phyloP scores from a whole-genome alignment of 2,113 vertebrate species.

The Rhabdomys dilectus region DNA sequence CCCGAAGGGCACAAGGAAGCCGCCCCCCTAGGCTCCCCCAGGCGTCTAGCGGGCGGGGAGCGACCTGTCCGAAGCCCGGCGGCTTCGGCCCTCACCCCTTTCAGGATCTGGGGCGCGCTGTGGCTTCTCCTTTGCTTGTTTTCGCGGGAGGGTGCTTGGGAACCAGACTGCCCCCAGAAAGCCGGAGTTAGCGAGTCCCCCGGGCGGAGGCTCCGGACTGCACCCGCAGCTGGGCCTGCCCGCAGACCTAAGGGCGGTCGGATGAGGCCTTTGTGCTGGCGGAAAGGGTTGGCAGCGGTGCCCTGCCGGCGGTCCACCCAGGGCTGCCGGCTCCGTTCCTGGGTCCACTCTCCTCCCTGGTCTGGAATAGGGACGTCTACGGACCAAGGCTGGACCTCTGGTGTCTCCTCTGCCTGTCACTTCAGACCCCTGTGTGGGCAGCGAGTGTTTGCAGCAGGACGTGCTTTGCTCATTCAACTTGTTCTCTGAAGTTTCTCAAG shows the following conservation, averaged over 20 bases:
- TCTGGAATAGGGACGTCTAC: neutral
- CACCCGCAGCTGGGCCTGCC: neutral
- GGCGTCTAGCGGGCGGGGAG: slow-evolving; percentile 30
- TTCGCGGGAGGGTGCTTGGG: neutral
- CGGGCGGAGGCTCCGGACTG: neutral
- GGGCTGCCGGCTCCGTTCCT: neutral
- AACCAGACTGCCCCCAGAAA: neutral
- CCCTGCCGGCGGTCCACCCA: neutral
- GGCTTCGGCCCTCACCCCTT: neutral
- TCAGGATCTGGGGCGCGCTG: neutral
- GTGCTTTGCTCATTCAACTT: neutral
- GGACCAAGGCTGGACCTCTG: neutral
- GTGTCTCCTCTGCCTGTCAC: neutral
- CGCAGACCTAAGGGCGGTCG: slow-evolving; percentile 17
- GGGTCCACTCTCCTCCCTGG: neutral
- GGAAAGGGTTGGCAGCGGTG: neutral
- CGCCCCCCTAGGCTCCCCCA: neutral
- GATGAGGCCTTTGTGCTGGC: neutral
- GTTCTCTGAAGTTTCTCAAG: neutral
- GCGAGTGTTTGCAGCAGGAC: neutral
- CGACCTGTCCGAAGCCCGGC: neutral
- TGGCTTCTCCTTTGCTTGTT: neutral
- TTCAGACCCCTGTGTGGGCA: neutral
- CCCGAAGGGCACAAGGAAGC: neutral
- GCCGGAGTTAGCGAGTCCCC: neutral